Base-by-base conservation (phyloP, 2,888 invertebrate genomes). In the Ametastegia equiseti region DNA sequence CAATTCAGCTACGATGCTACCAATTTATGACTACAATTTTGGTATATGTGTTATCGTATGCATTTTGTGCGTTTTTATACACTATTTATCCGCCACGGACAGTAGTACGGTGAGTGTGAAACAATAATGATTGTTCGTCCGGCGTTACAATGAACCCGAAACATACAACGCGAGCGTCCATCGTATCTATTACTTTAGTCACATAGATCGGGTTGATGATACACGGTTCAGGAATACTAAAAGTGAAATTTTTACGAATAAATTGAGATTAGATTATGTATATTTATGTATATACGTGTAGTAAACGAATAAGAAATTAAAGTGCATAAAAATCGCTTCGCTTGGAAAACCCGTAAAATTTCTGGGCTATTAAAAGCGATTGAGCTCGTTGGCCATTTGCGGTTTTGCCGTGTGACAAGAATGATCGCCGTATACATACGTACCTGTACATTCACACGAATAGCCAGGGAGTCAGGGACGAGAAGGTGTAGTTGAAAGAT, bases 371-470 rank as follows among this genome's bases (percentile, higher is more conserved):
- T 71, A 71, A 67, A 67, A 15, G 36, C 60, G 30, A 23, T 60
- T 27, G 27, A 27, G 30, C 60, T 60, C 60, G 60, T 60, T 60
- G 30, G 60, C 60, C 19, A 67, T 39, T 36, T 30, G 71, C 42
- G 45, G 45, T 45, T 71, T 71, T 71, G 15, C 71, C 47, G 47
- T 71, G 75, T 54, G 75, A 75, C 71, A 45, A 30, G 15, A 75
- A 33, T 54, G 75, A 75, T 36, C 54, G 33, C 50, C 3, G 27
- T 19, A 39, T n/a, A 19, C 54, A 15, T 33, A 45, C 30, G 11
- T 45, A 71, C 15, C 27, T 23, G 19, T 54, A 23, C 19, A 7
- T 19, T 23, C 54, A 23, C 11, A 54, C 7, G 23, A 11, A 23
- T 23, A 23, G 27, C n/a, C n/a, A n/a, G n/a, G n/a, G n/a, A n/a